Evolutionary conservation across 2,888 invertebrate species (phyloP).

Genomic region (Papilio demoleus): DNA sequence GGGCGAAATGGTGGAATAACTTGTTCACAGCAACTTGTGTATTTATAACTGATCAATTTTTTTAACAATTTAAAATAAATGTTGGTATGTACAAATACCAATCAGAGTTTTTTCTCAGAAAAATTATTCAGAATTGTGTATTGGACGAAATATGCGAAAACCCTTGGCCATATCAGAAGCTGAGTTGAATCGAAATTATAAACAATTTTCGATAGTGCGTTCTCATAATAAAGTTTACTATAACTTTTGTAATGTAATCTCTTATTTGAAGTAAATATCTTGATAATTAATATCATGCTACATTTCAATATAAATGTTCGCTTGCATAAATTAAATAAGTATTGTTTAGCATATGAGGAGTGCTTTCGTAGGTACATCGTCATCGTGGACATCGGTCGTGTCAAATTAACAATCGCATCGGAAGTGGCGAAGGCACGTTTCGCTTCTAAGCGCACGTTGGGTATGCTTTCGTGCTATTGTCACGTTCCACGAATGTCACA

Average conservation of each 20-base stretch:
- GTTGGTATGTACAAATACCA: not conserved
- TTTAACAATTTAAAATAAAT: not conserved
- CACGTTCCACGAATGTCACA: conserved; percentile 68
- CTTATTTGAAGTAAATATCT: conserved; percentile 1
- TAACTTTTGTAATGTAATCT: no score
- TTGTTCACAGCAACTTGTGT: conserved; percentile 43
- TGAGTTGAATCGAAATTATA: no score
- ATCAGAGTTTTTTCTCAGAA: not conserved
- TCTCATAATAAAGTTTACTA: no score
- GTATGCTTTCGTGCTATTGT: conserved; percentile 60
- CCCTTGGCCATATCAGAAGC: no score
- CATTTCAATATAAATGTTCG: not conserved
- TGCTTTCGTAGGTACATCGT: conserved; percentile 42
- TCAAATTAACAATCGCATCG: conserved; percentile 38
- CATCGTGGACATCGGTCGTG: conserved; percentile 16
- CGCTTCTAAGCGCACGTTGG: conserved; percentile 63
- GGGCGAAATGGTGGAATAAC: conserved; percentile 49
- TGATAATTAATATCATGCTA: not conserved
- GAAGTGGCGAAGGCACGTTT: conserved; percentile 56
- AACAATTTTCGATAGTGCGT: no score
- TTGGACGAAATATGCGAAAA: no score
- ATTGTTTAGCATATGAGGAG: conserved; percentile 16
- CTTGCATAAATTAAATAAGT: conserved; percentile 17
- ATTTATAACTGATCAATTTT: not conserved
- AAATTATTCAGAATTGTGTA: no score